A percentile compares a stretch with the other conserved stretches of the same genome.
phyloP scores from a whole-genome alignment of 2,888 invertebrate species.

The Sarcophaga variegata region DNA sequence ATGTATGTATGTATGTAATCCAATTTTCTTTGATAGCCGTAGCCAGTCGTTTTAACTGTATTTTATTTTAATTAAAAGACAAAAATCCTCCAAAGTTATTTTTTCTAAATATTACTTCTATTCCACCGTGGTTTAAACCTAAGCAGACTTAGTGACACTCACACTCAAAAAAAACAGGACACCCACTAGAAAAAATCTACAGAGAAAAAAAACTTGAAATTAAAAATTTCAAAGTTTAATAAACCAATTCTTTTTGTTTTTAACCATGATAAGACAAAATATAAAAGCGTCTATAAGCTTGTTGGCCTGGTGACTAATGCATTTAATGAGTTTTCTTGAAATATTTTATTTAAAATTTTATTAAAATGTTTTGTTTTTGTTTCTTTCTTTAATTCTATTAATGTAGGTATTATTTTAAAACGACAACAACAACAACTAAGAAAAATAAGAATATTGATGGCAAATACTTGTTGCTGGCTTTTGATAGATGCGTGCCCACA shows the following conservation, averaged over 20 bases:
- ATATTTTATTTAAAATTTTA: slow-evolving; percentile 6
- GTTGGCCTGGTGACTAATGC: slow-evolving; percentile 39
- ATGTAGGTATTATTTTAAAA: slow-evolving; percentile 56
- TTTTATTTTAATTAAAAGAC: too few relatives aligned
- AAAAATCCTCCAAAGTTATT: too few relatives aligned
- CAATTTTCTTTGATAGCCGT: too few relatives aligned
- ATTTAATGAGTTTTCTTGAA: slow-evolving; percentile 10
- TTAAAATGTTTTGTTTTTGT: slow-evolving; percentile 2
- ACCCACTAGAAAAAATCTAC: slow-evolving; percentile 44
- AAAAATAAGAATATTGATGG: slow-evolving; percentile 41
- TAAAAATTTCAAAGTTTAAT: slow-evolving; percentile 32
- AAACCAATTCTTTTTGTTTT: background rate
- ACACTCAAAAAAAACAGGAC: slow-evolving; percentile 20
- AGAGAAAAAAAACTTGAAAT: slow-evolving; percentile 14
- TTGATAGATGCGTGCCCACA: slow-evolving; percentile 75
- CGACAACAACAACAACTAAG: slow-evolving; percentile 19
- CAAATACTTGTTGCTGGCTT: slow-evolving; percentile 46
- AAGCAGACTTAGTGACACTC: slow-evolving; percentile 4
- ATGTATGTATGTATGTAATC: too few relatives aligned
- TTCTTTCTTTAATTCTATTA: slow-evolving; percentile 72
- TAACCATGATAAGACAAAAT: slow-evolving; percentile 20
- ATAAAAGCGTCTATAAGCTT: background rate
- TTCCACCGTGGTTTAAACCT: background rate
- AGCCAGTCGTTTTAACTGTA: too few relatives aligned
- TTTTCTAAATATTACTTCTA: too few relatives aligned